Conservation (phyloP, 2,113 vertebrate genomes). For the Zosterops hypoxanthus region DNA sequence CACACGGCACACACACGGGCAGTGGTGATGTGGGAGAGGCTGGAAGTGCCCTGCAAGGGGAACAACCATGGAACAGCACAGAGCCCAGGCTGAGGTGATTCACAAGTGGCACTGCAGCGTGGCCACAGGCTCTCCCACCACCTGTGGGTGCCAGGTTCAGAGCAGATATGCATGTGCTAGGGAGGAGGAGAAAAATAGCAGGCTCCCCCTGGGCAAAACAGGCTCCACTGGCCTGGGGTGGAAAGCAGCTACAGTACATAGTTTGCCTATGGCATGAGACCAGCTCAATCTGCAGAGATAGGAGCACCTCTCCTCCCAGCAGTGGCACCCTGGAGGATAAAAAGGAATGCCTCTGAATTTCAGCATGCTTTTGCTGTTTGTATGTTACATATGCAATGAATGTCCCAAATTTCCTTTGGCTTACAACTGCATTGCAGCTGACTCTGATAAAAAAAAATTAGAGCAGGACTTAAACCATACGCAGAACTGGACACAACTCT, state of each 20-base stretch:
- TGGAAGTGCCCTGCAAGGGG: background rate
- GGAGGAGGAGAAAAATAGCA: background rate
- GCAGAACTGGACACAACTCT: background rate
- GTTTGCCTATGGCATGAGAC: background rate
- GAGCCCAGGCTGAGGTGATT: background rate
- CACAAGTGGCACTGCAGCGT: background rate
- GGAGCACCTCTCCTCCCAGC: background rate
- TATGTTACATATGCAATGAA: background rate
- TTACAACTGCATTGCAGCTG: background rate
- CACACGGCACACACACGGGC: background rate
- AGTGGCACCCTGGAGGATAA: background rate
- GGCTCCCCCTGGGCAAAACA: background rate
- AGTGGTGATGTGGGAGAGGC: background rate
- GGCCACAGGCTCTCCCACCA: background rate
- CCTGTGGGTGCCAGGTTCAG: background rate
- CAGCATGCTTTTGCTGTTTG: background rate
- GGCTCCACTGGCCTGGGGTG: background rate
- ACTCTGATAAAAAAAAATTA: background rate
- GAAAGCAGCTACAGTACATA: background rate
- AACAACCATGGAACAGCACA: background rate
- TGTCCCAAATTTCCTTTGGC: conserved; percentile 40
- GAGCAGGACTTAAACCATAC: background rate
- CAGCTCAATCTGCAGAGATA: background rate
- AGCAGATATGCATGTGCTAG: background rate
- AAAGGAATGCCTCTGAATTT: conserved; percentile 15